Percentiles rank a stretch among this genome's conserved stretches.
Conservation (phyloP, 1,140 invertebrate genomes). For the Brachionus koreanus region DNA sequence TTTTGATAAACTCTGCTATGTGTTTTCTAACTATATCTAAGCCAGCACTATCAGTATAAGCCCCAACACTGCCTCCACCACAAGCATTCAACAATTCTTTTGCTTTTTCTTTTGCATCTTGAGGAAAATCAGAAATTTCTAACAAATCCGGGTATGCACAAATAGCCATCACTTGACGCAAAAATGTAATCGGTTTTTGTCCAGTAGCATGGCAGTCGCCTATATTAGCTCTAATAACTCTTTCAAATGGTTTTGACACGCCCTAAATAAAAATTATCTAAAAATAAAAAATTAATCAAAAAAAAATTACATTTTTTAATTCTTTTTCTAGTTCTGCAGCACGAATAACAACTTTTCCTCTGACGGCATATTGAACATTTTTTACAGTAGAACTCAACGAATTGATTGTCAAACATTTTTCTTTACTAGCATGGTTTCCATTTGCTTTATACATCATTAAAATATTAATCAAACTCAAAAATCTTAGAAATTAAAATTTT, state of each 20-base stretch:
- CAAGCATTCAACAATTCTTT: no score
- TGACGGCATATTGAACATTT: slow-evolving; percentile 78
- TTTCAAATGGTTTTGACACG: slow-evolving; percentile 78
- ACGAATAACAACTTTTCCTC: slow-evolving; percentile 84
- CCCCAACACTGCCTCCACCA: no score
- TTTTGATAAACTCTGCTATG: no score
- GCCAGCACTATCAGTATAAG: no score
- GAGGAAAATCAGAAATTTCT: no score
- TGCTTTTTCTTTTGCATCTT: no score
- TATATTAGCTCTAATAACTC: no score
- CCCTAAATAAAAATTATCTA: slow-evolving; percentile 63
- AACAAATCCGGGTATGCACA: no score
- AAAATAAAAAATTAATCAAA: neutral
- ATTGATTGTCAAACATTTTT: slow-evolving; percentile 66
- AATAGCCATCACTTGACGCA: no score
- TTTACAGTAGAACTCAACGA: slow-evolving; percentile 85
- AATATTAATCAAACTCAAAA: neutral
- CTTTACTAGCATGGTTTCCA: neutral
- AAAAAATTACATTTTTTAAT: slow-evolving; percentile 51
- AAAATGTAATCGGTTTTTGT: no score
- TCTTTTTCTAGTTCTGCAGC: slow-evolving; percentile 66
- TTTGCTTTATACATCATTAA: neutral
- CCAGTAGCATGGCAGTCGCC: no score
- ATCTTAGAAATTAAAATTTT: neutral
- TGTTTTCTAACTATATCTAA: no score